Evolutionary conservation across 35 echinoderm and acorn worm genomes (phyloP).

Genomic region (Antedon bifida): DNA sequence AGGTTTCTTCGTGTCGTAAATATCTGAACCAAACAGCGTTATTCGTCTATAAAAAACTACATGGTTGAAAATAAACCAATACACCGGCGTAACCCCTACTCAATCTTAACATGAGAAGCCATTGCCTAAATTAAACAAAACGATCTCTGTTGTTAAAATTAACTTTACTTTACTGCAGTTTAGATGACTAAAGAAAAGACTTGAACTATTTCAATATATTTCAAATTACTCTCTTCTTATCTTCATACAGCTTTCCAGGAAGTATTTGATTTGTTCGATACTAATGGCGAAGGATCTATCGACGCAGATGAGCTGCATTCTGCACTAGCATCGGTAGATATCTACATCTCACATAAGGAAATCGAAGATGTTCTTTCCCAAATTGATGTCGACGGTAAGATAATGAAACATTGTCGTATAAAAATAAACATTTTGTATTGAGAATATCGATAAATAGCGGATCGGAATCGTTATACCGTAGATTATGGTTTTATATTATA

Average conservation of each 20-base stretch:
- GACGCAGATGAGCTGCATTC: constrained; percentile 51
- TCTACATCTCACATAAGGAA: constrained; percentile 56
- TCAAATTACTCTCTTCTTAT: neutral
- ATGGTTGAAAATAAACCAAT: no score
- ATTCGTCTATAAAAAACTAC: no score
- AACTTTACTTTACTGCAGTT: neutral
- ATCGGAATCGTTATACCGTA: no score
- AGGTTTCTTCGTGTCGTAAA: no score
- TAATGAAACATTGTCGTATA: neutral
- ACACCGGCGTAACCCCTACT: no score
- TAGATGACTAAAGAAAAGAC: neutral
- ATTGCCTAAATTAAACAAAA: neutral
- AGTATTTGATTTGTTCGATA: constrained; percentile 95
- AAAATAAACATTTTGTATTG: neutral
- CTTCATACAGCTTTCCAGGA: constrained; percentile 92
- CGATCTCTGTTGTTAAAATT: neutral
- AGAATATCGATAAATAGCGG: no score
- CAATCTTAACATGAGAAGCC: no score
- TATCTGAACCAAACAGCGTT: no score
- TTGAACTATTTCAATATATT: no score
- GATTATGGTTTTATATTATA: no score
- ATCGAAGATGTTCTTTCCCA: constrained; percentile 59
- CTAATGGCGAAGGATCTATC: constrained; percentile 86
- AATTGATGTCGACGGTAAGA: constrained; percentile 86
- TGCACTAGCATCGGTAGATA: constrained; percentile 61